phyloP scores from a whole-genome alignment of 2,888 invertebrate genomes.

The Hermaeophaga mercurialis region DNA sequence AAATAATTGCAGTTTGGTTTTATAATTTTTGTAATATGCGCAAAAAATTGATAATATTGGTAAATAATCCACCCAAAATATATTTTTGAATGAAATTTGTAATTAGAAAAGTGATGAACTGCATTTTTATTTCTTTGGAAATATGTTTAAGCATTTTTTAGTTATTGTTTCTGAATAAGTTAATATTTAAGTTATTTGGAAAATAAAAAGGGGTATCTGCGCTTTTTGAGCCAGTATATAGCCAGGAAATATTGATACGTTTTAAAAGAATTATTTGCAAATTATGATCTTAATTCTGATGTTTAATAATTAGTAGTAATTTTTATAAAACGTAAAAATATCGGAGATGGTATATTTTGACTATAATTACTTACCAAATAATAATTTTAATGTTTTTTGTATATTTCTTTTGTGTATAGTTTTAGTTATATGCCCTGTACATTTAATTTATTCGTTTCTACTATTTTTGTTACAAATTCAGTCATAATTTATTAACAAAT shows the following conservation, averaged over 20 bases:
- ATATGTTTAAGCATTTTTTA: slow-evolving; percentile 17
- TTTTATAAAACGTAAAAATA: slow-evolving; percentile 21
- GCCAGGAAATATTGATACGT: not conserved
- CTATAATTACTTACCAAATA: slow-evolving; percentile 36
- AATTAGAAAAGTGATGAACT: slow-evolving; percentile 7
- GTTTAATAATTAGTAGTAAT: too few relatives aligned
- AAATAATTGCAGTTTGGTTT: too few relatives aligned
- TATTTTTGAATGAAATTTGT: too few relatives aligned
- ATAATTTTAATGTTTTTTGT: slow-evolving; percentile 33
- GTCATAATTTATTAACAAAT: slow-evolving; percentile 30
- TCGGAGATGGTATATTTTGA: slow-evolving; percentile 20
- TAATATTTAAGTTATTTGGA: slow-evolving; percentile 43
- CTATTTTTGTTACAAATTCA: slow-evolving; percentile 28
- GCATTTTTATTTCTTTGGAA: slow-evolving; percentile 34
- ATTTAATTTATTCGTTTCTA: slow-evolving; percentile 31
- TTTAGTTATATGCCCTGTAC: slow-evolving; percentile 20
- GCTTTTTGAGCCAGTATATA: slow-evolving; percentile 23
- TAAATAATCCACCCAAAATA: too few relatives aligned
- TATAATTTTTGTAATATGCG: too few relatives aligned
- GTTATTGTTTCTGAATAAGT: slow-evolving; percentile 38
- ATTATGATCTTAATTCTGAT: too few relatives aligned
- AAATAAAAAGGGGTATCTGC: slow-evolving; percentile 30
- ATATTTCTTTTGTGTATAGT: slow-evolving; percentile 25
- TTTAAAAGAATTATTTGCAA: slow-evolving; percentile 39
- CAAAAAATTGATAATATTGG: too few relatives aligned